A percentile compares a stretch with the other conserved stretches of the same genome.
Conservation (phyloP, 2,888 invertebrate genomes). For the Dioctria rufipes region DNA sequence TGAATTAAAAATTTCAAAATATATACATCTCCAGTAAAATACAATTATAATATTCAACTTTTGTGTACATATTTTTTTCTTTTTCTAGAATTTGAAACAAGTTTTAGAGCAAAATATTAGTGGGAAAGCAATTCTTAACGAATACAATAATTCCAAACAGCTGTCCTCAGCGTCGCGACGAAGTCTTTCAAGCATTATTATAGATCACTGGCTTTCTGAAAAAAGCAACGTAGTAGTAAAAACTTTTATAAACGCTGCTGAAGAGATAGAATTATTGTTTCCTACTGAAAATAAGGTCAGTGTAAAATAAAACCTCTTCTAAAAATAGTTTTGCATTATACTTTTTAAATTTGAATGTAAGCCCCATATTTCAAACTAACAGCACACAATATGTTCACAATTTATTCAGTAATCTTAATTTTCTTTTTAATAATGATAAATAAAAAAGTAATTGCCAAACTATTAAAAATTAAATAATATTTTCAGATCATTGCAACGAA, state of each 20-base stretch:
- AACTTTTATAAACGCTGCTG: constrained; percentile 9
- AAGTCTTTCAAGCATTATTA: background rate
- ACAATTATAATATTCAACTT: background rate
- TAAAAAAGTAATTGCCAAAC: background rate
- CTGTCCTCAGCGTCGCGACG: constrained; percentile 11
- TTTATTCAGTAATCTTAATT: too few species aligned
- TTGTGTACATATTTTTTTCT: constrained; percentile 4
- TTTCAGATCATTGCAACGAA: too few species aligned
- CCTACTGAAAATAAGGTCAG: constrained; percentile 10
- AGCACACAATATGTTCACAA: too few species aligned
- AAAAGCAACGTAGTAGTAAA: background rate
- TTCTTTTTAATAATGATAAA: background rate
- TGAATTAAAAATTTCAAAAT: too few species aligned
- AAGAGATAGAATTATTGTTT: constrained; percentile 9
- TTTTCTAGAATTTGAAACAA: constrained; percentile 9
- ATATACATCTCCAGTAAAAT: too few species aligned
- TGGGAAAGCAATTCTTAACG: constrained; percentile 9
- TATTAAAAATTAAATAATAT: too few species aligned
- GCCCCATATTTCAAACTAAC: too few species aligned
- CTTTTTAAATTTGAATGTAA: too few species aligned
- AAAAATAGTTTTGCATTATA: too few species aligned
- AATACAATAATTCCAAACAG: background rate
- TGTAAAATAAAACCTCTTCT: background rate
- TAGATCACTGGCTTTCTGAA: constrained; percentile 25
- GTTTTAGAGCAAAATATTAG: background rate